Evolutionary conservation across 2,113 vertebrate species (phyloP).

Genomic region (Channa maculata): DNA sequence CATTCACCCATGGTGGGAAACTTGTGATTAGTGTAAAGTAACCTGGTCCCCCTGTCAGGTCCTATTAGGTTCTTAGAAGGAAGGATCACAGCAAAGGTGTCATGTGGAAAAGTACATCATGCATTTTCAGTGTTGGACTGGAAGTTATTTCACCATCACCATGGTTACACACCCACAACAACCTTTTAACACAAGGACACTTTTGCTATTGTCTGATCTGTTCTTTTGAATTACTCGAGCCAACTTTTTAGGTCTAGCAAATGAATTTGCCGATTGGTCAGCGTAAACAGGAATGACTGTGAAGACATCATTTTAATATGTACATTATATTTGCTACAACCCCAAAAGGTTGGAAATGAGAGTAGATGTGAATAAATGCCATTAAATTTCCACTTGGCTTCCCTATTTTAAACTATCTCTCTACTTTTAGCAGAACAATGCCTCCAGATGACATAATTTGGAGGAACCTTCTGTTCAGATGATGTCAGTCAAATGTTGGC

Average conservation of each 20-base stretch:
- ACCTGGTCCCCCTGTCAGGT: slow-evolving; percentile 40
- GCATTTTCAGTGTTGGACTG: not conserved
- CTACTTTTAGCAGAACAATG: too few relatives aligned
- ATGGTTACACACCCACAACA: not conserved
- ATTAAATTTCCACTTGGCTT: too few relatives aligned
- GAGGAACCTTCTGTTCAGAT: too few relatives aligned
- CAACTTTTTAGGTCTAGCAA: too few relatives aligned
- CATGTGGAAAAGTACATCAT: slow-evolving; percentile 40
- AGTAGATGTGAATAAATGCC: too few relatives aligned
- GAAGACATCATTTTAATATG: too few relatives aligned
- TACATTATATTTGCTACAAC: too few relatives aligned
- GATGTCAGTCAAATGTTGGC: too few relatives aligned
- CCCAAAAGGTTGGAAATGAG: too few relatives aligned
- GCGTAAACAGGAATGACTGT: too few relatives aligned
- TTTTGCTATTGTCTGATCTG: not conserved
- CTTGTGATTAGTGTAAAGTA: slow-evolving; percentile 56
- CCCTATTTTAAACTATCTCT: too few relatives aligned
- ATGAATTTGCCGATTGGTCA: not conserved
- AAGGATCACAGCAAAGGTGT: slow-evolving; percentile 26
- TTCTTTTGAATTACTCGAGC: not conserved
- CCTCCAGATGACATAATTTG: too few relatives aligned
- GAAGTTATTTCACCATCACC: not conserved
- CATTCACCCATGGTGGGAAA: slow-evolving; percentile 38
- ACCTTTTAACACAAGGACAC: not conserved
- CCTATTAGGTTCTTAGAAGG: slow-evolving; percentile 32